Evolutionary conservation across 2,113 vertebrate species (phyloP).

Genomic region (Aptenodytes patagonicus): DNA sequence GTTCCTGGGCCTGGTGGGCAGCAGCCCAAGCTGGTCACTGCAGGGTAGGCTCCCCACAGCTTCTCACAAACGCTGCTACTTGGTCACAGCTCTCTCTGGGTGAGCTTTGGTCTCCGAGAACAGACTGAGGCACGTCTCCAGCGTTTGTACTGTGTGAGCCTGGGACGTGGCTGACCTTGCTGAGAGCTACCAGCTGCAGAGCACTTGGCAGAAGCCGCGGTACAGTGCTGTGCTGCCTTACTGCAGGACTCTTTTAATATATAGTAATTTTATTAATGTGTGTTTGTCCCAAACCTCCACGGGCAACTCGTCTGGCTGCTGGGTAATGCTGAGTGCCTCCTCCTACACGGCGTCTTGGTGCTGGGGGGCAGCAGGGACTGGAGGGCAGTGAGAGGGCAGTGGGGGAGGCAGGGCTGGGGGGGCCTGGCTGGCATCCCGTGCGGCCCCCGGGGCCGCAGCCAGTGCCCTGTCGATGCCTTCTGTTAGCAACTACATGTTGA

Average conservation of each 20-base stretch:
- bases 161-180: rapidly evolving
- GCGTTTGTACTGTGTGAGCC: background rate
- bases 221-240: background rate
- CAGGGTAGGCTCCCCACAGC: background rate
- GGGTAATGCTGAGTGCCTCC: background rate
- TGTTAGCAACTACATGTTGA: rapidly evolving
- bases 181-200: background rate
- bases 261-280: background rate
- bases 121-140: background rate
- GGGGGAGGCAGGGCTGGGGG: background rate
- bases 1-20: rapidly evolving
- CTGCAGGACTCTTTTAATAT: background rate
- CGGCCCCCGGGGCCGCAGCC: rapidly evolving
- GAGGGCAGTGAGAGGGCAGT: background rate
- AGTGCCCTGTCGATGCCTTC: background rate
- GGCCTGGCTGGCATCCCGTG: rapidly evolving
- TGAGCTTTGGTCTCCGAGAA: background rate
- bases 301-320: background rate
- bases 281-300: background rate
- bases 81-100: background rate
- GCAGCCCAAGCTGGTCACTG: background rate
- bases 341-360: background rate
- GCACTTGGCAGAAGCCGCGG: background rate
- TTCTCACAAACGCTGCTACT: slow-evolving; percentile 8
- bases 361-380: background rate